Percentiles rank a stretch among this genome's conserved stretches.
Evolutionary conservation across 2,113 vertebrate genomes (phyloP).

Genomic region (Tachysurus fulvidraco): DNA sequence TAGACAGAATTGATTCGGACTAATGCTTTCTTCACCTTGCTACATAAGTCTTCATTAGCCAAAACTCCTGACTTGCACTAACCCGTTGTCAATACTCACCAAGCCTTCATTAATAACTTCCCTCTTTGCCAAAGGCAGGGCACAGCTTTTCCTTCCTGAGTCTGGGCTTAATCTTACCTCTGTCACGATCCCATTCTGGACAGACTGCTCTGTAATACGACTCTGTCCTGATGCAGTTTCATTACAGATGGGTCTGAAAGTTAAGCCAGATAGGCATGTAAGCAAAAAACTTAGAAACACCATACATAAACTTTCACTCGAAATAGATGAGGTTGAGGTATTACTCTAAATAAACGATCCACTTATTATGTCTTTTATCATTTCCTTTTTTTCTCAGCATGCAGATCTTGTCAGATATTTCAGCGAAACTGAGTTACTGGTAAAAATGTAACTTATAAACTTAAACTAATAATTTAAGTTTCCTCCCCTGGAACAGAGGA

Average conservation of each 20-base stretch:
- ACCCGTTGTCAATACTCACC: slow-evolving; percentile 51
- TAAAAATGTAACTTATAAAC: neutral
- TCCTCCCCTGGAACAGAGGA: neutral
- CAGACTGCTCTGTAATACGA: neutral
- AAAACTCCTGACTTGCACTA: slow-evolving; percentile 55
- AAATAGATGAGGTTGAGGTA: neutral
- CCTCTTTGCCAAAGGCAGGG: slow-evolving; percentile 29
- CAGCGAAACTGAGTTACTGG: neutral
- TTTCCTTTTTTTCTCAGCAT: neutral
- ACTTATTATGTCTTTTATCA: neutral
- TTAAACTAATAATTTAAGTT: neutral
- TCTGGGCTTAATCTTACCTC: slow-evolving; percentile 44
- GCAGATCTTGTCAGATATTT: neutral
- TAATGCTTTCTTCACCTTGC: slow-evolving; percentile 55
- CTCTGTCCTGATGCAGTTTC: neutral
- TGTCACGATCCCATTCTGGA: slow-evolving; percentile 44
- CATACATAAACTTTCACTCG: neutral
- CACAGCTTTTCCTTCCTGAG: slow-evolving; percentile 23
- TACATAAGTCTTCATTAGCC: slow-evolving; percentile 63
- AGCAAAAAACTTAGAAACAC: neutral
- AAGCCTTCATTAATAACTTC: slow-evolving; percentile 54
- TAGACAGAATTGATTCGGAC: slow-evolving; percentile 55
- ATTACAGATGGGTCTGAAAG: neutral
- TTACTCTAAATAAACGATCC: neutral
- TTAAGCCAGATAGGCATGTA: neutral